These are phyloP conservation scores for Temnothorax nylanderi DNA, from an alignment of 1,140 invertebrate species.

Conservation along the genomic window DNA sequence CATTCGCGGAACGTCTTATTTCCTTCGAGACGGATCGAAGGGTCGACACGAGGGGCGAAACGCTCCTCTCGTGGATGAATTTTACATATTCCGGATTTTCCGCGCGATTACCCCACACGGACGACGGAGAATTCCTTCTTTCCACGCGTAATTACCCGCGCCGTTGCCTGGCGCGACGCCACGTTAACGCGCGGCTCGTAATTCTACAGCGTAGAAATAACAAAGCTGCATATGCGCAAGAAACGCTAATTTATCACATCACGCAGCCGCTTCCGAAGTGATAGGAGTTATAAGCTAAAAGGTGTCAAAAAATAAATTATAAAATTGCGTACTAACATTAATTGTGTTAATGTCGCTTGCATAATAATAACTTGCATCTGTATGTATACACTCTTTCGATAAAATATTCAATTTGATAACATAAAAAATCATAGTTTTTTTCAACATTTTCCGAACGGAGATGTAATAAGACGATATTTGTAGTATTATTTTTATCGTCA, in stretches of 20 bases:
- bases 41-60: background rate
- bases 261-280: background rate
- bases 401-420: background rate
- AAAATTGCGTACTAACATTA: constrained; percentile 22
- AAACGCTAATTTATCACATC: constrained; percentile 37
- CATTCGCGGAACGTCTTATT: constrained; percentile 34
- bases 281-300: background rate
- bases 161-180: constrained; percentile 26
- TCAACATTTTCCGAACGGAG: background rate
- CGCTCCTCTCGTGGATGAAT: constrained; percentile 24
- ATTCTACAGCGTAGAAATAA: constrained; percentile 19
- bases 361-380: background rate
- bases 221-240: constrained; percentile 1
- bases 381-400: too few species aligned
- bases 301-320: background rate
- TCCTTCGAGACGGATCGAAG: constrained; percentile 37
- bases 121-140: constrained; percentile 39
- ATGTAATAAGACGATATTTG: background rate
- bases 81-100: constrained; percentile 58
- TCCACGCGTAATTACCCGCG: constrained; percentile 51
- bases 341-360: background rate
- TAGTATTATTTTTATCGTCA: background rate
- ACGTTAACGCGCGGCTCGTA: constrained; percentile 35
- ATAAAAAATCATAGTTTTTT: background rate
- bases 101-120: constrained; percentile 33